Evolutionary conservation across 1,140 invertebrate genomes (phyloP).

Genomic region (Drosophila melanica): DNA sequence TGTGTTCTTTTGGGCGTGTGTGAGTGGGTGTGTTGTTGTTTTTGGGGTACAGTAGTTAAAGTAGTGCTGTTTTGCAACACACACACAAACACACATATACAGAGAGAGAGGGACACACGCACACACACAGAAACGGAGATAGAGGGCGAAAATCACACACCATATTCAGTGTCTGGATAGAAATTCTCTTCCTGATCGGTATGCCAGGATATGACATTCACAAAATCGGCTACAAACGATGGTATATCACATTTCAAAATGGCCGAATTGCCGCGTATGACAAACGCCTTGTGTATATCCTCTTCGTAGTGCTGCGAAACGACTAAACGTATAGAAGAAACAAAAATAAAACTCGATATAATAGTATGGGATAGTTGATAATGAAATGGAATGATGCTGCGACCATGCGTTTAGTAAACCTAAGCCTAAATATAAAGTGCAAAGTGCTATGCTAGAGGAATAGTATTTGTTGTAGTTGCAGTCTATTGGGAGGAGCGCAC

Average conservation of each 20-base stretch:
- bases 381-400: conserved; percentile 29
- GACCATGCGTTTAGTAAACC: conserved; percentile 65
- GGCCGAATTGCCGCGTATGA: conserved; percentile 94
- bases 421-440: conserved; percentile 29
- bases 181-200: conserved; percentile 90
- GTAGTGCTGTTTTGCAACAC: conserved; percentile 58
- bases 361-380: conserved; percentile 41
- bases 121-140: conserved; percentile 9
- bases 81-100: conserved; percentile 19
- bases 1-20: conserved; percentile 26
- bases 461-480: conserved; percentile 11
- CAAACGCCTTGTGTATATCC: conserved; percentile 95
- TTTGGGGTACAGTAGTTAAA: conserved; percentile 45
- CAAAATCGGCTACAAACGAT: conserved; percentile 96
- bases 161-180: conserved; percentile 87
- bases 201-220: conserved; percentile 94
- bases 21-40: conserved; percentile 34
- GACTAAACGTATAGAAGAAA: conserved; percentile 86
- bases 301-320: conserved; percentile 94
- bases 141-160: conserved; percentile 83
- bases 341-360: conserved; percentile 49
- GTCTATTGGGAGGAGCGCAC: conserved; percentile 51
- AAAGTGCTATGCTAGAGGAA: conserved; percentile 6
- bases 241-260: conserved; percentile 96
- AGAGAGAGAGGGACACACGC: conserved; percentile 44